Conservation (phyloP, 2,113 vertebrate species). For the Todiramphus chloris region DNA sequence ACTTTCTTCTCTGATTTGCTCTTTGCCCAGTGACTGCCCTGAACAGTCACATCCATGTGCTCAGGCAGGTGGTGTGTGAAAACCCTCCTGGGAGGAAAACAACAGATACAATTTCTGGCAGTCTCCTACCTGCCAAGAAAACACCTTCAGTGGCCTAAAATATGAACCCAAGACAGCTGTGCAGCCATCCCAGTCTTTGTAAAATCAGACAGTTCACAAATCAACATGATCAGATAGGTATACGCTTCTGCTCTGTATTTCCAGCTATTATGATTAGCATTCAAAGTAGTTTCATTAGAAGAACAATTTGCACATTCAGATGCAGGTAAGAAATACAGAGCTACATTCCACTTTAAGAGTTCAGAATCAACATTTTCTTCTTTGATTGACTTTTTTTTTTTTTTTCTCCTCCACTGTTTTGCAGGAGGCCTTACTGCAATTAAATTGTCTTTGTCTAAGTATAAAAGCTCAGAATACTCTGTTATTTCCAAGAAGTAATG, state of each 20-base stretch:
- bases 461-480: slow-evolving; percentile 19
- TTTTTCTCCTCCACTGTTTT: not conserved
- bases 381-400: not conserved
- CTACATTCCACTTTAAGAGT: not conserved
- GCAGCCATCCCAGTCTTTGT: not conserved
- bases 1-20: not conserved
- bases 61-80: not conserved
- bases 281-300: not conserved
- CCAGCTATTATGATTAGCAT: not conserved
- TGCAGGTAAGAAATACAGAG: not conserved
- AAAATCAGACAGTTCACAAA: not conserved
- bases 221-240: not conserved
- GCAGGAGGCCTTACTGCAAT: not conserved
- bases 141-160: not conserved
- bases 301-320: not conserved
- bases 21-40: not conserved
- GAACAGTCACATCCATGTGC: not conserved
- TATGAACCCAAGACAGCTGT: not conserved
- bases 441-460: slow-evolving; percentile 2
- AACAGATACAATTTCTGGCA: not conserved
- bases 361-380: not conserved
- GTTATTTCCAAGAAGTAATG: slow-evolving; percentile 19
- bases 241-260: accelerated
- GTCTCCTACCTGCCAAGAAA: slow-evolving; percentile 11
- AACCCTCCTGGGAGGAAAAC: not conserved